Base-by-base conservation (phyloP, 2,113 vertebrate species). In the Platycercus adscitus region DNA sequence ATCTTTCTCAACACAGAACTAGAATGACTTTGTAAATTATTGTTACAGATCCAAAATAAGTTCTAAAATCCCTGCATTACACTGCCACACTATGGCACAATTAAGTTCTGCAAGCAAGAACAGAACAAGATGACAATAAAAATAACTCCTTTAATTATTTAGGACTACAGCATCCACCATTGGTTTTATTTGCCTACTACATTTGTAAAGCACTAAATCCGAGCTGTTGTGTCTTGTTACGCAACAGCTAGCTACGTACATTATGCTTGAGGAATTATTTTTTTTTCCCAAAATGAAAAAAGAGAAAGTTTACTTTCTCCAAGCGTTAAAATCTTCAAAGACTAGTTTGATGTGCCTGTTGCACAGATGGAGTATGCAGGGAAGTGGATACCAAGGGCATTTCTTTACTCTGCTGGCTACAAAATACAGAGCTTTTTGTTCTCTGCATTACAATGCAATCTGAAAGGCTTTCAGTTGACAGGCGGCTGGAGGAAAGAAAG, bases 51-150 rank as follows among this genome's bases (percentile, higher is more conserved):
- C 4, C n/a, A 70, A 94, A 96, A 86, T 7, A 75, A 81, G 41
- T 20, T 35, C 20, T 63, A 81, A 91, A 91, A 81, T 23, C 14
- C 55, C 79, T 88, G 96, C 93, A 77, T 96, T 93, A 96, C 81
- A 97, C 90, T 97, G 97, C 96, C 97, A 96, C 96, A 58, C 95
- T 91, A 96, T 97, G 96, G 97, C 66, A 95, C 46, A 81, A 86
- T 86, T 79, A 77, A 94, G 95, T 93, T 93, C 76, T 97, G 96
- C 96, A 96, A 89, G 92, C 13, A 86, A 88, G 73, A 92, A 84
- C 1, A 81, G 55, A 75, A 95, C 56, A 89, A 89, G 64, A 64
- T 50, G 17, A 47, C 39, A 91, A 68, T n/a, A 84, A 89, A 91
- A 94, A 17, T 28, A 66, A 25, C 11, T 50, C 24, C 26, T 75